Conservation (phyloP, 2,888 invertebrate species). For the Pseudolycoriella hygida region DNA sequence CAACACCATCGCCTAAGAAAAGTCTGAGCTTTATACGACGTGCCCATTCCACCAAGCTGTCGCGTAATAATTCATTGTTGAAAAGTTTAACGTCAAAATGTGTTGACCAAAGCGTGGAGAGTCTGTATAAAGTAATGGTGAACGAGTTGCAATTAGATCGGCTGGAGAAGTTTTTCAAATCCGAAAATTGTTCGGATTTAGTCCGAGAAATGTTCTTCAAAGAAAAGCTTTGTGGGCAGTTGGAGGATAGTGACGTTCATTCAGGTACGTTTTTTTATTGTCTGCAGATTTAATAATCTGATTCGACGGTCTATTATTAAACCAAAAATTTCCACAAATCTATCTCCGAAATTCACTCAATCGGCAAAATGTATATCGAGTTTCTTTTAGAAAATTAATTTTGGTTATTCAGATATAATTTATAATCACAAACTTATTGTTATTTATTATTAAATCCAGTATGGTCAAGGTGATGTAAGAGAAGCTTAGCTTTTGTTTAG, state of each 20-base stretch:
- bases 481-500: too few relatives aligned
- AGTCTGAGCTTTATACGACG: conserved; percentile 47
- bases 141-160: conserved; percentile 28
- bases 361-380: too few relatives aligned
- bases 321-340: too few relatives aligned
- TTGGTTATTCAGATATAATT: too few relatives aligned
- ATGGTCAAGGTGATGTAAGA: too few relatives aligned
- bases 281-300: too few relatives aligned
- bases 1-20: conserved; percentile 27
- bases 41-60: conserved; percentile 54
- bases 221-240: conserved; percentile 11
- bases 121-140: conserved; percentile 18
- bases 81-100: conserved; percentile 37
- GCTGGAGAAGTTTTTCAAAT: conserved; percentile 24
- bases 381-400: too few relatives aligned
- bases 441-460: too few relatives aligned
- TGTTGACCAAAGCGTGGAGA: conserved; percentile 32
- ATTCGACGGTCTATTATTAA: too few relatives aligned
- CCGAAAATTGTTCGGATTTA: conserved; percentile 23
- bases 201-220: conserved; percentile 10
- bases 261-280: conserved; percentile 21
- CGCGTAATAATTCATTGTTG: conserved; percentile 44
- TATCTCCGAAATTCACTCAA: too few relatives aligned
- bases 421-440: too few relatives aligned
- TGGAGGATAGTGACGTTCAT: conserved; percentile 31